phyloP scores from a whole-genome alignment of 2,888 invertebrate species.

The Idaea biselata region DNA sequence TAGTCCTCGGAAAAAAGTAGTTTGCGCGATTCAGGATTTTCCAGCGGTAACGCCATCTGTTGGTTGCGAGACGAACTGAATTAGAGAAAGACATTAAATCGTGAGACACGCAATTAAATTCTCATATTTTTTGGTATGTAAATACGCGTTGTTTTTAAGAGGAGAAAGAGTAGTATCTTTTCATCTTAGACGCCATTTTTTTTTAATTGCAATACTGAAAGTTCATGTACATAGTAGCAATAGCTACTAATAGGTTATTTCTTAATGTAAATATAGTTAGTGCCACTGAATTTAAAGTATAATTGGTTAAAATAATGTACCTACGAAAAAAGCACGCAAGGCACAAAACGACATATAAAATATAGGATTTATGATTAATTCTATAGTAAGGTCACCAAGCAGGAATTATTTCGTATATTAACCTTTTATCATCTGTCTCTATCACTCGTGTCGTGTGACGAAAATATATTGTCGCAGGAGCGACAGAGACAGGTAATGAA shows the following conservation, averaged over 20 bases:
- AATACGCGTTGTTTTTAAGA: not conserved
- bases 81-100: not conserved
- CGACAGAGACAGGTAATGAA: no score
- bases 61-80: not conserved
- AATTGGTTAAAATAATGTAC: not conserved
- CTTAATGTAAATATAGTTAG: not conserved
- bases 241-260: not conserved
- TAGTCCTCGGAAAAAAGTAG: no score
- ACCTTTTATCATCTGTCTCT: no score
- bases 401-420: no score
- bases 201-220: not conserved
- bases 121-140: not conserved
- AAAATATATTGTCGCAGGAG: no score
- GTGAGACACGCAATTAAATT: not conserved
- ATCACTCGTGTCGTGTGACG: no score
- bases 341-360: not conserved
- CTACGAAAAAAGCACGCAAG: not conserved
- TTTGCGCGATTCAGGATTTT: no score
- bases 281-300: not conserved
- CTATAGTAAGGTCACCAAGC: not conserved
- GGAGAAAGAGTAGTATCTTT: no score
- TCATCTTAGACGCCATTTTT: not conserved
- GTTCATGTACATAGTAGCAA: not conserved
- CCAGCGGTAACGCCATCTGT: no score
- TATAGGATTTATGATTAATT: not conserved